Evolutionary conservation across 1,140 invertebrate genomes (phyloP).

Genomic region (Drosophila prosaltans): DNA sequence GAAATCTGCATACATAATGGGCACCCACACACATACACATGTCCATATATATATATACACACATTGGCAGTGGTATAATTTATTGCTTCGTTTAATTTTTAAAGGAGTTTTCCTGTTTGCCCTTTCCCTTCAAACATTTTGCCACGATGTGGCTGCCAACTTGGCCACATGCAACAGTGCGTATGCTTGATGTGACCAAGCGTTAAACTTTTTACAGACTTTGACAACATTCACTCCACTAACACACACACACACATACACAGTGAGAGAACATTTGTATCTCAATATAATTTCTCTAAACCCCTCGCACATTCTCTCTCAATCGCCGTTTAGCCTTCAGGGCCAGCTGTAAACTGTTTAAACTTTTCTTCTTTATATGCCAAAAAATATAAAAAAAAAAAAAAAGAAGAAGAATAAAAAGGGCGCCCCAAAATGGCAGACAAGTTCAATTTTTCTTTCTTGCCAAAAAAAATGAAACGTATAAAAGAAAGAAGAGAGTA

Average conservation of each 20-base stretch:
- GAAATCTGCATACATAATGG: slow-evolving; percentile 67
- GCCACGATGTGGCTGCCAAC: background rate
- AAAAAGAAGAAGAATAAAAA: slow-evolving; percentile 17
- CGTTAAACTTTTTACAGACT: slow-evolving; percentile 33
- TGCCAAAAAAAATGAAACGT: background rate
- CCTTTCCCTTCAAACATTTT: background rate
- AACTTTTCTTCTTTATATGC: slow-evolving; percentile 62
- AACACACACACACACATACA: background rate
- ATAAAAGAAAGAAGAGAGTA: background rate
- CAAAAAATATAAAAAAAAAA: slow-evolving; percentile 23
- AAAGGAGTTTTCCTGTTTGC: background rate
- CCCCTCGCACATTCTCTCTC: background rate
- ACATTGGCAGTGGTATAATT: slow-evolving; percentile 63
- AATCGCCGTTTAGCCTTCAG: slow-evolving; percentile 16
- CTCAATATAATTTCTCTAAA: slow-evolving; percentile 17
- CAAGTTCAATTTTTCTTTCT: slow-evolving; percentile 52
- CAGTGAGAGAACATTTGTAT: slow-evolving; percentile 8
- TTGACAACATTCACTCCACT: slow-evolving; percentile 22
- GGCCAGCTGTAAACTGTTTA: slow-evolving; percentile 63
- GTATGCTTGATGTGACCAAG: slow-evolving; percentile 62
- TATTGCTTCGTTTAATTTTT: slow-evolving; percentile 75
- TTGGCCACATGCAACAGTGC: slow-evolving; percentile 54
- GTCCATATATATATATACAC: slow-evolving; percentile 2
- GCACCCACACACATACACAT: slow-evolving; percentile 49
- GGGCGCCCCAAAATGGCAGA: slow-evolving; percentile 37